Evolutionary conservation across 2,113 vertebrate species (phyloP), one percentile per base, ranked within the genome.

Genomic region (Clarias magur): DNA sequence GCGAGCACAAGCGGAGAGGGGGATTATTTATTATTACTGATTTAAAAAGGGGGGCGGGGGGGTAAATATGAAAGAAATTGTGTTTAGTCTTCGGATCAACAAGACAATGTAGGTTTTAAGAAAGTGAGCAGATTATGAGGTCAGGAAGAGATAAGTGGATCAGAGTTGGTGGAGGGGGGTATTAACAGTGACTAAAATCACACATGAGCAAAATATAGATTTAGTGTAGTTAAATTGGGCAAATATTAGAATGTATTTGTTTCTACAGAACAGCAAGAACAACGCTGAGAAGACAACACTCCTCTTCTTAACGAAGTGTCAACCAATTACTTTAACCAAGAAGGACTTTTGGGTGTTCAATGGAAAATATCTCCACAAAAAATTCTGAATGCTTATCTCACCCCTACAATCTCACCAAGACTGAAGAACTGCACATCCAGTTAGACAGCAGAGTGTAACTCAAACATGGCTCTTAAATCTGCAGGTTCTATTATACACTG

Each of bases 1-100:
- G 19, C 19, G 34, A 82, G 1, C 10, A 63, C 25, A 15, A 54
- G 56, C 2, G 21, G 73, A 83, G 30, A 34, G 19, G 30, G 59
- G 56, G 42, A 34, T 82, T 85, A 88, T 42, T 16, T 80, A 80
- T 80, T 56, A 21, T 80, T 59, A 76, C 57, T 42, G 63, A 82
- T 85, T 84, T 17, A n/a, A 84, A 48, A 78, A 25, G 5, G 27
- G 27, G 3, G 11, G 2, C 1, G 62, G 25, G 48, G 56, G 53
- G 6, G 5, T 3, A 80, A 30, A 86, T 62, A 83, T 78, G 48
- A 48, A 48, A 67, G 54, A 67, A 82, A 73, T 30, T n/a, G 23
- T 59, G n/a, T 83, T 78, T 87, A 80, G 48, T 85, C 38, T 82
- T 30, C 62, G 78, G 85, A 70, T 88, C 62, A 86, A 54, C 60